A percentile compares a stretch with the other conserved stretches of the same genome.
Evolutionary conservation across 2,888 invertebrate genomes (phyloP).

Genomic region (Dicyrtoma fusca): DNA sequence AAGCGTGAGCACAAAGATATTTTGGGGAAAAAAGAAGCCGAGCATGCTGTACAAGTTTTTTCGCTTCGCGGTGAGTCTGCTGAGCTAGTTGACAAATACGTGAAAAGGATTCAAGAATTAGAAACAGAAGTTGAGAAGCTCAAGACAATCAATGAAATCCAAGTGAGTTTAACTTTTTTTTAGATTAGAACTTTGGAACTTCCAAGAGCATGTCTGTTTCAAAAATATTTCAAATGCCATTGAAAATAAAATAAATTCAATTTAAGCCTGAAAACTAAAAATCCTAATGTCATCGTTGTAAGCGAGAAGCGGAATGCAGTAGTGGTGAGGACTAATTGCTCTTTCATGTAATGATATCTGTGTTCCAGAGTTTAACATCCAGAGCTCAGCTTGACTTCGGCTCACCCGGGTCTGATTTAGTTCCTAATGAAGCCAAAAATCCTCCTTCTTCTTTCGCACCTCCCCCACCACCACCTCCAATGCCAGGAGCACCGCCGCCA

Average conservation of each 20-base stretch:
- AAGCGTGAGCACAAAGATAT: slow-evolving; percentile 61
- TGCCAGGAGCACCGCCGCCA: slow-evolving; percentile 35
- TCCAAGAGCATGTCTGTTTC: too few relatives aligned
- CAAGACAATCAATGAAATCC: slow-evolving; percentile 66
- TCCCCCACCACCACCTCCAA: slow-evolving; percentile 41
- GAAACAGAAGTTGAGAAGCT: slow-evolving; percentile 59
- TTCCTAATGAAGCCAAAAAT: slow-evolving; percentile 56
- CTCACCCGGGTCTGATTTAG: slow-evolving; percentile 32
- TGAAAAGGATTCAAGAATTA: slow-evolving; percentile 60
- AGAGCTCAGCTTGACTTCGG: slow-evolving; percentile 43
- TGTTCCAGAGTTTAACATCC: slow-evolving; percentile 40
- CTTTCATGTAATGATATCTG: background rate
- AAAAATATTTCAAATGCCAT: too few relatives aligned
- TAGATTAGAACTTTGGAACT: background rate
- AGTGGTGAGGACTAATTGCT: too few relatives aligned
- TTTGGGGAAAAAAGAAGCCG: slow-evolving; percentile 59
- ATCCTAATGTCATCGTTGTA: too few relatives aligned
- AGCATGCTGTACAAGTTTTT: slow-evolving; percentile 58
- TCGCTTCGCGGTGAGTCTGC: slow-evolving; percentile 60
- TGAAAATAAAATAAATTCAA: too few relatives aligned
- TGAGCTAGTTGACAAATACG: slow-evolving; percentile 59
- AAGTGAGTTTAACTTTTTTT: slow-evolving; percentile 57
- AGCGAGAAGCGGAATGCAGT: too few relatives aligned
- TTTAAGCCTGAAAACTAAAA: too few relatives aligned
- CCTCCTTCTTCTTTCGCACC: slow-evolving; percentile 44